Evolutionary conservation across 1,140 invertebrate genomes (phyloP).

Genomic region (Leptinotarsa defecta): DNA sequence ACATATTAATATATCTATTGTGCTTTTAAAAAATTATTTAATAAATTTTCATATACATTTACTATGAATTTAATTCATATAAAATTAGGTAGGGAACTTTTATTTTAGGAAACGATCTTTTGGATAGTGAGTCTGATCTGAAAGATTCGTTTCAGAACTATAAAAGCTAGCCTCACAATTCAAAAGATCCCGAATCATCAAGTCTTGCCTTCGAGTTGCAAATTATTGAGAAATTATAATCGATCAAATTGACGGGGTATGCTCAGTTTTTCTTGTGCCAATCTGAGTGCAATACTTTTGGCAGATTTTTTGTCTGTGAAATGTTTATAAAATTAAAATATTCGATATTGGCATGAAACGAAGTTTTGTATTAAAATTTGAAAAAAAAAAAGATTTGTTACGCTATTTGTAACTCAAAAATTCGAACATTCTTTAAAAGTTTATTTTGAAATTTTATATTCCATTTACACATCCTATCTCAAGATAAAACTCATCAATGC

Average conservation of each 20-base stretch:
- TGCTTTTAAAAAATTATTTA: slow-evolving; percentile 32
- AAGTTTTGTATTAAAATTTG: too few relatives aligned
- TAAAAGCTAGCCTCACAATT: too few relatives aligned
- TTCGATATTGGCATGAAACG: background rate
- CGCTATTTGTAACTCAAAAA: too few relatives aligned
- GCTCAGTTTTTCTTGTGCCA: slow-evolving; percentile 13
- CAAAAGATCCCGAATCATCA: too few relatives aligned
- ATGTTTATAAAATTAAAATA: background rate
- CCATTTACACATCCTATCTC: slow-evolving; percentile 15
- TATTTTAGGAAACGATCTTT: background rate
- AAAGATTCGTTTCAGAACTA: background rate
- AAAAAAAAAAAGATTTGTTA: too few relatives aligned
- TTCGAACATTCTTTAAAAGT: too few relatives aligned
- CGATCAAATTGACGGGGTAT: background rate
- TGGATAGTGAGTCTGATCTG: background rate
- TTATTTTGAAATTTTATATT: background rate
- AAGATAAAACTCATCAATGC: slow-evolving; percentile 30
- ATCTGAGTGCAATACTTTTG: slow-evolving; percentile 7
- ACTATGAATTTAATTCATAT: slow-evolving; percentile 33
- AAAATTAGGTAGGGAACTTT: slow-evolving; percentile 26
- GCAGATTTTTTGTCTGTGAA: slow-evolving; percentile 10
- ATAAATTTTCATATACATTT: slow-evolving; percentile 34
- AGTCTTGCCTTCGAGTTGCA: background rate
- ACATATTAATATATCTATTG: slow-evolving; percentile 34
- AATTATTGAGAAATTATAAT: background rate